Percentiles rank a stretch among this genome's conserved stretches.
phyloP scores from a whole-genome alignment of 2,888 invertebrate species.

The Mycalesis mineus region DNA sequence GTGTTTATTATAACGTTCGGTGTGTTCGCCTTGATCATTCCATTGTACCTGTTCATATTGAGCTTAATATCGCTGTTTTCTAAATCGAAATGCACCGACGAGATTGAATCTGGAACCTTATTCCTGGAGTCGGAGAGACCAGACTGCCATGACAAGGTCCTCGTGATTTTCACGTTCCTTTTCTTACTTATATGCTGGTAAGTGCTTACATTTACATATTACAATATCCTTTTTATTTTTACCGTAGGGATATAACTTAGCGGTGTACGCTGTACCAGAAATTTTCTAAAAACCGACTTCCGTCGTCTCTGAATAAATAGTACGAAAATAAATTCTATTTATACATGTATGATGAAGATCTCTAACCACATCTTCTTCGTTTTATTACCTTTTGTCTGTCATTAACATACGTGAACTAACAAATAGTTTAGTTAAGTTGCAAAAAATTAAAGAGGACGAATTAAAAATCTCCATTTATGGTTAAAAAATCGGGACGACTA shows the following conservation, averaged over 20 bases:
- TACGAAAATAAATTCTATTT: too few species aligned
- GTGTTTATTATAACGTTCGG: conserved; percentile 80
- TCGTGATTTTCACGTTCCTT: conserved; percentile 58
- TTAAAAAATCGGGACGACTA: too few species aligned
- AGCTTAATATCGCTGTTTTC: conserved; percentile 76
- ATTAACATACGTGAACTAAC: too few species aligned
- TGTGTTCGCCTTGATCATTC: conserved; percentile 81
- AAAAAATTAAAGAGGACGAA: too few species aligned
- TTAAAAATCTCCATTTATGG: too few species aligned
- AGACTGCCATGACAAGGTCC: conserved; percentile 60
- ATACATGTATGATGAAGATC: too few species aligned
- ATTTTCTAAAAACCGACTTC: too few species aligned
- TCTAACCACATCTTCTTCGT: too few species aligned
- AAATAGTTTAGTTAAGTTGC: too few species aligned
- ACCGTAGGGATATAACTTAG: background rate
- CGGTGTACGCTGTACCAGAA: background rate
- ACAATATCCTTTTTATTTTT: conserved; percentile 2
- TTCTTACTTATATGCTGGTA: conserved; percentile 67
- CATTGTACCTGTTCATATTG: conserved; percentile 71
- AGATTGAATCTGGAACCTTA: conserved; percentile 62
- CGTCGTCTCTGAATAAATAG: too few species aligned
- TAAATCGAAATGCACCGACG: conserved; percentile 56
- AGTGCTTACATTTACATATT: conserved; percentile 33
- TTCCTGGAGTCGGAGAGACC: conserved; percentile 57
- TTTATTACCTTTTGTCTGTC: too few species aligned